Conservation (phyloP, 2,797 vertebrate genomes). For the Aulostomus chinensis region DNA sequence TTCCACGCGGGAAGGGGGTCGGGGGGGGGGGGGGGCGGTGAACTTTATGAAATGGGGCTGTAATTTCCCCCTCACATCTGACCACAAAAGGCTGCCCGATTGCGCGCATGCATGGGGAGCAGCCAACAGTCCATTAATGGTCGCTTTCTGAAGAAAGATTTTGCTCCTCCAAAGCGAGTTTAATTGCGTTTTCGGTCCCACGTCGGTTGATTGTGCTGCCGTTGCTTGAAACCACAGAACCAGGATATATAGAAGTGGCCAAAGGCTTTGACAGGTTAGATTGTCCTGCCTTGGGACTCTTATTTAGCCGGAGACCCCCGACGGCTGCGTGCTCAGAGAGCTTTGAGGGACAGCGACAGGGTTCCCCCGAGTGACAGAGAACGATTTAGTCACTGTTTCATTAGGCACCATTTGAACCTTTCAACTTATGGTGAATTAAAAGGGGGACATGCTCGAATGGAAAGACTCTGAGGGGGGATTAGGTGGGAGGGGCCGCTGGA, state of each 20-base stretch:
- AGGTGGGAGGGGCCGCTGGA: conserved; percentile 92
- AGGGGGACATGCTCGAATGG: conserved; percentile 88
- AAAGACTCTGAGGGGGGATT: conserved; percentile 84
- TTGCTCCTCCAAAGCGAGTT: conserved; percentile 81
- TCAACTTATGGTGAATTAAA: conserved; percentile 98
- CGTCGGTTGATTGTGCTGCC: conserved; percentile 84
- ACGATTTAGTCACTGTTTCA: conserved; percentile 97
- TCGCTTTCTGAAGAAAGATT: conserved; percentile 74
- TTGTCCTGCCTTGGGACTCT: conserved; percentile 81
- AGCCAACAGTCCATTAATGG: conserved; percentile 75
- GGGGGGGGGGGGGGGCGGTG: conserved; percentile 4
- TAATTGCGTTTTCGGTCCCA: conserved; percentile 88
- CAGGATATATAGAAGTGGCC: conserved; percentile 75
- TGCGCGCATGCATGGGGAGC: conserved; percentile 62
- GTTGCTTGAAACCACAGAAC: conserved; percentile 75
- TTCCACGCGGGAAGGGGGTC: not conserved
- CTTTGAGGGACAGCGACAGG: conserved; percentile 87
- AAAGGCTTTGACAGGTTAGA: conserved; percentile 84
- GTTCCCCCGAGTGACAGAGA: conserved; percentile 83
- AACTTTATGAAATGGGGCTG: conserved; percentile 53
- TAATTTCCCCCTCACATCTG: conserved; percentile 58
- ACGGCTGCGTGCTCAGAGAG: conserved; percentile 75
- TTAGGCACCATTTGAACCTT: conserved; percentile 98
- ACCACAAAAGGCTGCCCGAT: conserved; percentile 76
- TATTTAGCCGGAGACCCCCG: conserved; percentile 78